These are phyloP conservation scores for Atherinosoma microstoma DNA, from an alignment of 2,797 vertebrate genomes.

Conservation along the genomic window DNA sequence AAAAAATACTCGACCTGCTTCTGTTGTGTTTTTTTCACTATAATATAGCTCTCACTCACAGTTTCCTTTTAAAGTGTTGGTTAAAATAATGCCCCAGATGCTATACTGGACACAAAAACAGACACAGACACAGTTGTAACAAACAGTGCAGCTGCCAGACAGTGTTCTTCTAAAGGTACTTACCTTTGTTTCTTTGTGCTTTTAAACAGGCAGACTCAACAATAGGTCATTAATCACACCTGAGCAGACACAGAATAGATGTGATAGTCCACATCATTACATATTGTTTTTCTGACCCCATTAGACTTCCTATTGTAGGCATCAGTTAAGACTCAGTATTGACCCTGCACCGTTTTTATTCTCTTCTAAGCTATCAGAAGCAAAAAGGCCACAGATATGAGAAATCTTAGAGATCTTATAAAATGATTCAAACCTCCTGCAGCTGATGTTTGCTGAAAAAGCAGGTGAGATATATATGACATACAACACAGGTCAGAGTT, in stretches of 20 bases:
- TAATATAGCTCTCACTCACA: no score
- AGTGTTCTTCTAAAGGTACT: slow-evolving; percentile 5
- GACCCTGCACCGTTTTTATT: neutral
- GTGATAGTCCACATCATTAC: slow-evolving; percentile 3
- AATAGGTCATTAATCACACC: slow-evolving; percentile 56
- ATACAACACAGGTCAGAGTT: slow-evolving; percentile 1
- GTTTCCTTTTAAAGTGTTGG: no score
- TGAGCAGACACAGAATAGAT: slow-evolving; percentile 10
- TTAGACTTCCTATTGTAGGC: neutral
- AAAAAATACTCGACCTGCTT: neutral
- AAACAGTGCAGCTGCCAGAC: neutral
- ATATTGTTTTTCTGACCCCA: slow-evolving; percentile 37
- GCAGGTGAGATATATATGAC: neutral
- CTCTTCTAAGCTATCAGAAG: neutral
- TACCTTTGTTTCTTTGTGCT: slow-evolving; percentile 21
- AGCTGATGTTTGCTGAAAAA: slow-evolving; percentile 7
- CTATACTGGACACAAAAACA: neutral
- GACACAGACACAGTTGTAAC: neutral
- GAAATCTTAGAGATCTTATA: neutral
- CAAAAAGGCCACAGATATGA: neutral
- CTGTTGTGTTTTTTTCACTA: neutral
- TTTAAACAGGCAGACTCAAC: slow-evolving; percentile 24
- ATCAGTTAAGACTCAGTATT: slow-evolving; percentile 11
- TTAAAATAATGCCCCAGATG: no score
- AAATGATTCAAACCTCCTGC: slow-evolving; percentile 1